Conservation (phyloP, 2,888 invertebrate species). For the Drosophila fulvimacula region DNA sequence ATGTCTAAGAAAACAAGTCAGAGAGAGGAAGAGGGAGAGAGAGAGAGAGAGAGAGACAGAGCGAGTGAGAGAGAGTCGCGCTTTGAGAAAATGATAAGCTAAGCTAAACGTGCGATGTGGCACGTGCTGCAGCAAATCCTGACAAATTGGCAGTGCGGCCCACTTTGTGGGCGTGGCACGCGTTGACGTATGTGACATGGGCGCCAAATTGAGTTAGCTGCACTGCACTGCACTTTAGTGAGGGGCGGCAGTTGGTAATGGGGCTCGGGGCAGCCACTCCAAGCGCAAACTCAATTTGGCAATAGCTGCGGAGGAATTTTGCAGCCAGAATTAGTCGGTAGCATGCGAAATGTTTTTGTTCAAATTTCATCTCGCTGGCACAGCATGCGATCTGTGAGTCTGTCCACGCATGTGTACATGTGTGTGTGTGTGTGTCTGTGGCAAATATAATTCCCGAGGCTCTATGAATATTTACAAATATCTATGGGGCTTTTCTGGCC, state of each 20-base stretch:
- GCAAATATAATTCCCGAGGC: constrained; percentile 32
- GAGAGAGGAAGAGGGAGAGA: constrained; percentile 3
- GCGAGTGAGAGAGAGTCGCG: constrained; percentile 14
- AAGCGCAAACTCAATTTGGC: constrained; percentile 70
- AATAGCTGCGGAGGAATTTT: constrained; percentile 52
- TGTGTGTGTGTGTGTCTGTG: constrained; percentile 1
- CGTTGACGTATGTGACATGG: constrained; percentile 79
- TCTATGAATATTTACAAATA: constrained; percentile 51
- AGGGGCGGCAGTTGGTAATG: background rate
- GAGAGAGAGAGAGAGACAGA: background rate
- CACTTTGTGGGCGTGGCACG: constrained; percentile 66
- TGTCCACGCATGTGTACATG: constrained; percentile 7
- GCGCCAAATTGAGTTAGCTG: constrained; percentile 76
- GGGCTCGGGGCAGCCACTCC: constrained; percentile 30
- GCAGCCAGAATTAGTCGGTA: constrained; percentile 65
- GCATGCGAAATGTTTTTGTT: constrained; percentile 55
- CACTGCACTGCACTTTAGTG: constrained; percentile 54
- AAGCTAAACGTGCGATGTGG: constrained; percentile 77
- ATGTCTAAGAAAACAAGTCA: constrained; percentile 1
- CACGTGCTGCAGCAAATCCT: constrained; percentile 73
- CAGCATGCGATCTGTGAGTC: background rate
- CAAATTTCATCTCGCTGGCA: constrained; percentile 24
- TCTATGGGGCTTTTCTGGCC: constrained; percentile 6
- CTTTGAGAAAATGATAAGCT: constrained; percentile 79
- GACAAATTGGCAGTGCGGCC: constrained; percentile 72